Conservation (phyloP, 1,140 invertebrate genomes). For the Eurosta solidaginis region DNA sequence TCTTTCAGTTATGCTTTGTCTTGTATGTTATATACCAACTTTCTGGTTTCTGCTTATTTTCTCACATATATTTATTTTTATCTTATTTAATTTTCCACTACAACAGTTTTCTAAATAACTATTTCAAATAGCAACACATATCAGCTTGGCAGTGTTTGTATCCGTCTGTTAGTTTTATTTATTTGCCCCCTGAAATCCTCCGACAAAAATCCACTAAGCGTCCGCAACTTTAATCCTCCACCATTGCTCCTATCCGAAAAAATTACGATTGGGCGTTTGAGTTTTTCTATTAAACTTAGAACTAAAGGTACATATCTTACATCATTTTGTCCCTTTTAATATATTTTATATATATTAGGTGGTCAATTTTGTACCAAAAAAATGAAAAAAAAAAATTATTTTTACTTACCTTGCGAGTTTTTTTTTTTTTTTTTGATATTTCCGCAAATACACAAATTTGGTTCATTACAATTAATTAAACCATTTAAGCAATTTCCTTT, state of each 20-base stretch:
- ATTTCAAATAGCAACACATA: no score
- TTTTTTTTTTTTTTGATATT: not conserved
- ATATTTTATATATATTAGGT: no score
- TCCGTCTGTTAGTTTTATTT: no score
- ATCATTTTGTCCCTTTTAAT: no score
- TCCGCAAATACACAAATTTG: not conserved
- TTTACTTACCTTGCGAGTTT: not conserved
- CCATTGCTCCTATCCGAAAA: no score
- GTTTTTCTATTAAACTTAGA: no score
- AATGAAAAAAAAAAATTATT: not conserved
- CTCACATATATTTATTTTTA: not conserved
- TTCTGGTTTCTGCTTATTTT: not conserved
- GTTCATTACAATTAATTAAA: conserved; percentile 25
- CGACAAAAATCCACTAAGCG: no score
- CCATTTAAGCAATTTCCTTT: conserved; percentile 10
- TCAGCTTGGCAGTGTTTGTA: no score
- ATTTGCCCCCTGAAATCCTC: no score
- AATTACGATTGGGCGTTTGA: no score
- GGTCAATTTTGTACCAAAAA: not conserved
- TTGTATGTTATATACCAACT: not conserved
- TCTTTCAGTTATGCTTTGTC: not conserved
- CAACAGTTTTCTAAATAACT: conserved; percentile 22
- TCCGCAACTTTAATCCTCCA: no score
- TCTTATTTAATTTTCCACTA: not conserved
- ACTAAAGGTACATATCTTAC: no score